Evolutionary conservation across 2,113 vertebrate species (phyloP).

Genomic region (Zingel zingel): DNA sequence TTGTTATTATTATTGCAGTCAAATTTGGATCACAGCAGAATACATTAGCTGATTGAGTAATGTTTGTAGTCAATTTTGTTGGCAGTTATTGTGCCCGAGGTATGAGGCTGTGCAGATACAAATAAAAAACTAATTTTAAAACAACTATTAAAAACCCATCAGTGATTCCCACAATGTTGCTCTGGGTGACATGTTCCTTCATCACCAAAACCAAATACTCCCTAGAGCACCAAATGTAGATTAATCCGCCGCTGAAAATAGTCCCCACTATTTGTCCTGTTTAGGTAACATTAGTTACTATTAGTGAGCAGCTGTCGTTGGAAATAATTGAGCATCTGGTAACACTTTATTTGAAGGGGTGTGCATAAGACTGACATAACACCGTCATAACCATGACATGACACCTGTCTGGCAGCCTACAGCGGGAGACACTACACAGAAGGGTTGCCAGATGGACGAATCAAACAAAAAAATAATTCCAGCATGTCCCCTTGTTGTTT

Average conservation of each 20-base stretch:
- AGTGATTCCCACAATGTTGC: neutral
- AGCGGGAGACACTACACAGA: no score
- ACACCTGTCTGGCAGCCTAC: no score
- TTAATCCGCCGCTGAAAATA: neutral
- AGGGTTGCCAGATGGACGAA: no score
- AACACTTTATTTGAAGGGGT: no score
- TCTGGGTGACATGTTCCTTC: no score
- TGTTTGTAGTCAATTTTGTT: neutral
- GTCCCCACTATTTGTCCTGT: neutral
- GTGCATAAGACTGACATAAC: no score
- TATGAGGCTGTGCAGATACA: neutral
- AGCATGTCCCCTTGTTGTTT: no score
- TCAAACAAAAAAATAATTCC: no score
- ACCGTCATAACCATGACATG: no score
- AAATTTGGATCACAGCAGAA: slow-evolving; percentile 20
- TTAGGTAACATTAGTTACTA: no score
- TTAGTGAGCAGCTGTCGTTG: no score
- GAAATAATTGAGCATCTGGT: no score
- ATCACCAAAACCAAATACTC: neutral
- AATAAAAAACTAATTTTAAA: neutral
- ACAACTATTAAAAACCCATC: neutral
- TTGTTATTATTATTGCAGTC: slow-evolving; percentile 11
- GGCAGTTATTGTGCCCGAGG: neutral
- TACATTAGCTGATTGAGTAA: neutral
- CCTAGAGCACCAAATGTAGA: neutral